A percentile compares a stretch with the other conserved stretches of the same genome.
Evolutionary conservation across 2,113 vertebrate genomes (phyloP).

Genomic region (Rhineura floridana): DNA sequence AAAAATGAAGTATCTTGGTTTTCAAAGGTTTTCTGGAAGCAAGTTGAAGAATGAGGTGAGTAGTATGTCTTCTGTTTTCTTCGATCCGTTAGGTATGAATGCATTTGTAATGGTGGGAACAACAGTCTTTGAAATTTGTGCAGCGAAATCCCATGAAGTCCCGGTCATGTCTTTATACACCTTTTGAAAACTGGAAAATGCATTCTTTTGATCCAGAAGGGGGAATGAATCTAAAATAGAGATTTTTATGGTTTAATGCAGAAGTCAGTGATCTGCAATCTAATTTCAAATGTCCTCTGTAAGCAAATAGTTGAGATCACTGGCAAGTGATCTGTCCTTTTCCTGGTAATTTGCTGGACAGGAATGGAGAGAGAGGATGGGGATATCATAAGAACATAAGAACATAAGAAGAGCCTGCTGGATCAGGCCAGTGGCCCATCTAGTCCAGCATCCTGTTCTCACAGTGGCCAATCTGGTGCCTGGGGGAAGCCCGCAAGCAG

Average conservation of each 20-base stretch:
- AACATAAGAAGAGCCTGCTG: no score
- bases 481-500: no score
- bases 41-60: conserved; percentile 97
- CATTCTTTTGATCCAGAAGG: not conserved
- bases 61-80: conserved; percentile 16
- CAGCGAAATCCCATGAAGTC: not conserved
- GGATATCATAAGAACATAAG: no score
- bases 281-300: no score
- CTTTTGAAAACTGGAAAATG: not conserved
- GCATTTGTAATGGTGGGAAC: not conserved
- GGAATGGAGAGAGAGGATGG: no score
- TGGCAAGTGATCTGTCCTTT: no score
- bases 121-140: conserved; percentile 5
- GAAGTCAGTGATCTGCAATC: no score
- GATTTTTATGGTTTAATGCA: not conserved
- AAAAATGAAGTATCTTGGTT: conserved; percentile 59
- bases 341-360: no score
- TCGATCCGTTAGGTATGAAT: conserved; percentile 5
- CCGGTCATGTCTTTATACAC: not conserved
- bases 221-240: not conserved
- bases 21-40: conserved; percentile 94
- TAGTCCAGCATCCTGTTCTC: no score
- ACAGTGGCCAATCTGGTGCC: no score
- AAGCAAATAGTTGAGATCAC: no score
- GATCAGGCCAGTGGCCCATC: no score